Evolutionary conservation across 2,888 invertebrate species (phyloP).

Genomic region (Cecidostiba fungosa): DNA sequence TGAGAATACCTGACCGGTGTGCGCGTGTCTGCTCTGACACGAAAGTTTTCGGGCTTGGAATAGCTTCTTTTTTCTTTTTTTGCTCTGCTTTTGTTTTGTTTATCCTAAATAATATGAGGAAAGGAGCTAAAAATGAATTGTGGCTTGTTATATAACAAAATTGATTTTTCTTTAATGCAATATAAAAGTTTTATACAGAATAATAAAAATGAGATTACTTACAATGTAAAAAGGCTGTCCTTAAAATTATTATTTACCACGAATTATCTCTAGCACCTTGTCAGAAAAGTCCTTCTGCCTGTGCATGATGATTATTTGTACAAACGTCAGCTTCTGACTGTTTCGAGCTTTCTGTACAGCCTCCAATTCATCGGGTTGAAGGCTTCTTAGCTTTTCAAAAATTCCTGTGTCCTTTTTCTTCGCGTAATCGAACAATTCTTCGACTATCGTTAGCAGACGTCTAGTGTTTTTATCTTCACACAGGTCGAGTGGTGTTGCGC

Average conservation of each 20-base stretch:
- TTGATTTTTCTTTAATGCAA: too few species aligned
- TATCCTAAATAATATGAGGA: too few species aligned
- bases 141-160: too few species aligned
- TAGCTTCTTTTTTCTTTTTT: neutral
- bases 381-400: constrained; percentile 58
- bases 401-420: constrained; percentile 60
- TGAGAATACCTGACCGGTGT: constrained; percentile 27
- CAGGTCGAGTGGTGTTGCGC: constrained; percentile 66
- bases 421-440: constrained; percentile 63
- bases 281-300: constrained; percentile 54
- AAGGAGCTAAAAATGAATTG: too few species aligned
- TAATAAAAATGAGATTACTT: too few species aligned
- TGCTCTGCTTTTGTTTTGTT: too few species aligned
- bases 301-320: constrained; percentile 60
- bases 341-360: constrained; percentile 66
- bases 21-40: constrained; percentile 39
- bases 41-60: neutral
- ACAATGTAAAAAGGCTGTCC: too few species aligned
- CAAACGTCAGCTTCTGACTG: constrained; percentile 64
- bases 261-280: too few species aligned
- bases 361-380: constrained; percentile 63
- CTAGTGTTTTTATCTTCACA: constrained; percentile 57
- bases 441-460: constrained; percentile 64
- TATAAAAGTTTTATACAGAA: too few species aligned
- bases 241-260: too few species aligned